Conservation (phyloP, 2,797 vertebrate species). For the Neosilurus hyrtlii region DNA sequence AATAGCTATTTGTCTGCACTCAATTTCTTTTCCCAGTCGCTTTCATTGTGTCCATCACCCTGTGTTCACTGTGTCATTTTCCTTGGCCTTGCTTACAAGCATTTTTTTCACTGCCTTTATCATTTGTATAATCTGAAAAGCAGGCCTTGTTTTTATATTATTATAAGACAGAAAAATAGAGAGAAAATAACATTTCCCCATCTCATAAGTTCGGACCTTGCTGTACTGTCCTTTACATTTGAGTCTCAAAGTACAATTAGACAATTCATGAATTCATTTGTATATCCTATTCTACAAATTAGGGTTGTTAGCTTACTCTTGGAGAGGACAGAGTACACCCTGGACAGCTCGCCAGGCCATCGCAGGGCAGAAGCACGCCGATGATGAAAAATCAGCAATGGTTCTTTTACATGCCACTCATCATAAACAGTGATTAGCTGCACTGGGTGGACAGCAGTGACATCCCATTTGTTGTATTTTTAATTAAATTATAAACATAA, state of each 20-base stretch:
- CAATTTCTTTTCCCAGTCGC: not conserved
- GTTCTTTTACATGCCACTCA: too few species aligned
- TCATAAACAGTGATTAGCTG: too few species aligned
- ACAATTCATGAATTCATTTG: slow-evolving; percentile 31
- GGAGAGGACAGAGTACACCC: not conserved
- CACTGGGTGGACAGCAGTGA: too few species aligned
- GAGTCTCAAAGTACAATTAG: slow-evolving; percentile 35
- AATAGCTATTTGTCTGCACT: not conserved
- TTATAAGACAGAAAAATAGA: slow-evolving; percentile 5
- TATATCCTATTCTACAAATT: not conserved
- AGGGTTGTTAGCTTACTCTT: not conserved
- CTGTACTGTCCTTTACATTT: slow-evolving; percentile 25
- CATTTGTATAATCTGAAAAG: not conserved
- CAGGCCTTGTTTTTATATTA: not conserved
- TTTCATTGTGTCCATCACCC: not conserved
- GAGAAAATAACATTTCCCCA: not conserved
- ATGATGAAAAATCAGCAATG: too few species aligned
- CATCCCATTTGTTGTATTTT: too few species aligned
- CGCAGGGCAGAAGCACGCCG: too few species aligned
- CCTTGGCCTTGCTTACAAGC: slow-evolving; percentile 5
- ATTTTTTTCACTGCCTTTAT: not conserved
- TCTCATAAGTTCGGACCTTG: slow-evolving; percentile 26
- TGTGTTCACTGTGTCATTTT: not conserved
- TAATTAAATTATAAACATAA: too few species aligned
- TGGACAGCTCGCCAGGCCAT: too few species aligned